Conservation (phyloP, 2,888 invertebrate species). For the Microctonus aethiopoides region DNA sequence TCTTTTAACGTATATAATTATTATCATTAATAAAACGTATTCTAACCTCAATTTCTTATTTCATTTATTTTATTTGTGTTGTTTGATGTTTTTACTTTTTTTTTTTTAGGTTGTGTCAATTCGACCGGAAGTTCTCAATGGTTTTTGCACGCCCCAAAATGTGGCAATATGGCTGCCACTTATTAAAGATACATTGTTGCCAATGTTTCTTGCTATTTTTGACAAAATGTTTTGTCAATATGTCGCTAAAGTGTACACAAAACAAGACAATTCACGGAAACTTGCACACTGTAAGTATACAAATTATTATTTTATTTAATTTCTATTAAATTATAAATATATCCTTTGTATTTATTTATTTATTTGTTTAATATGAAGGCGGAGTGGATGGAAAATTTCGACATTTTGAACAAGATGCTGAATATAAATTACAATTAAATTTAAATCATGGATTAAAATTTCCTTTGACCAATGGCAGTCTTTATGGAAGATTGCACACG, state of each 20-base stretch:
- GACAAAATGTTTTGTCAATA: conserved; percentile 72
- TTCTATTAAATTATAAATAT: no score
- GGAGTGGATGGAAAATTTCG: conserved; percentile 73
- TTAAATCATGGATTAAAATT: conserved; percentile 70
- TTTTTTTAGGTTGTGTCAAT: conserved; percentile 68
- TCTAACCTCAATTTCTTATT: conserved; percentile 11
- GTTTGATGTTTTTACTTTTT: background rate
- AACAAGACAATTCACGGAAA: conserved; percentile 57
- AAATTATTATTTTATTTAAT: no score
- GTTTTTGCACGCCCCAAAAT: conserved; percentile 70
- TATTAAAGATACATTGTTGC: conserved; percentile 71
- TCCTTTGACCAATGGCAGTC: conserved; percentile 72
- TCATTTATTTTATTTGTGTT: background rate
- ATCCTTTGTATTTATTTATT: no score
- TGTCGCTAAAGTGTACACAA: conserved; percentile 70
- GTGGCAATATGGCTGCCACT: conserved; percentile 71
- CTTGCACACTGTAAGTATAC: conserved; percentile 56
- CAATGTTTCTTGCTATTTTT: conserved; percentile 70
- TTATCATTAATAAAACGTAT: background rate
- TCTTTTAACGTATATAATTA: no score
- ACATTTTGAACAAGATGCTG: conserved; percentile 68
- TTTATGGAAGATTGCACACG: conserved; percentile 71
- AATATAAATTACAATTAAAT: conserved; percentile 64
- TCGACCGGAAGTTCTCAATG: conserved; percentile 67
- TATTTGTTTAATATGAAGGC: no score